phyloP scores from a whole-genome alignment of 2,113 vertebrate species.

The Oostethus manadensis region DNA sequence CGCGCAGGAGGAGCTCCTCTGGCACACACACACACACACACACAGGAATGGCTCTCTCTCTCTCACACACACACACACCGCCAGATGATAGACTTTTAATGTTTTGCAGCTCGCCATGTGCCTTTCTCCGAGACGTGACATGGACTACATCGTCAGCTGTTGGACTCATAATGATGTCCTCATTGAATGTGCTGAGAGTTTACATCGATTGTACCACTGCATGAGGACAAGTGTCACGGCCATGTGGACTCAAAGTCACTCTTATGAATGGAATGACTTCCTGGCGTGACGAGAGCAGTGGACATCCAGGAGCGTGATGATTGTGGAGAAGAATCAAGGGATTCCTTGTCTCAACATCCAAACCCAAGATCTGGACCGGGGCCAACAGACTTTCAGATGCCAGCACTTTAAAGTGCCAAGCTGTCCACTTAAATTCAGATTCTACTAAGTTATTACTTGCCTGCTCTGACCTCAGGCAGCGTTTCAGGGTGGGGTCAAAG shows the following conservation, averaged over 20 bases:
- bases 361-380: conserved; percentile 20
- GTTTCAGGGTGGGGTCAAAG: conserved; percentile 16
- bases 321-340: conserved; percentile 14
- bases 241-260: conserved; percentile 25
- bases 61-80: background rate
- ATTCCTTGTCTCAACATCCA: conserved; percentile 40
- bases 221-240: conserved; percentile 13
- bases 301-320: background rate
- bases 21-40: background rate
- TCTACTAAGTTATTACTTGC: conserved; percentile 38
- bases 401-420: conserved; percentile 21
- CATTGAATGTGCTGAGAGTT: conserved; percentile 12
- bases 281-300: background rate
- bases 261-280: conserved; percentile 12
- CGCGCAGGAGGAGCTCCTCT: conserved; percentile 10
- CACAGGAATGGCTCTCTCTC: too few relatives aligned
- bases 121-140: background rate
- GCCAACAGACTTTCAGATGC: conserved; percentile 36
- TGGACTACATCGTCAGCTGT: background rate
- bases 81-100: background rate
- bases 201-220: background rate
- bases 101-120: background rate
- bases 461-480: conserved; percentile 14
- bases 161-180: conserved; percentile 15
- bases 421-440: conserved; percentile 44